Evolutionary conservation across 2,888 invertebrate genomes (phyloP), one percentile per base, ranked within the genome.

Genomic region (Thereva unica): DNA sequence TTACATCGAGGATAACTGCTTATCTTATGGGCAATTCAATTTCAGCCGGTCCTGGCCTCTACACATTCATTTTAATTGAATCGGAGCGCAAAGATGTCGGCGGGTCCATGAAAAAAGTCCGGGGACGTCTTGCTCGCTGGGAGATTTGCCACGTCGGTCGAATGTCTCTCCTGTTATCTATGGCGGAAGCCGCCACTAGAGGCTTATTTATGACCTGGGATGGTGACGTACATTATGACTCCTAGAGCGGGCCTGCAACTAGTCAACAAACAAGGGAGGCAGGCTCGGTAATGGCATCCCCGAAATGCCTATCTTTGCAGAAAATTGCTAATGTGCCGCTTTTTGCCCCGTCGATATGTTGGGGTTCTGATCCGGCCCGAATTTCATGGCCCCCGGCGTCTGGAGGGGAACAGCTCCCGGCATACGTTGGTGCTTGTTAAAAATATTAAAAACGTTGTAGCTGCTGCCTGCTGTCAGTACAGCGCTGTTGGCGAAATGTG

Each of bases 1-100:
- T 73, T 71, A 72, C 72, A 73, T 73, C 70, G 67, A 65, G 69
- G 61, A 63, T 65, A 69, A 67, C 67, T 55, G 67, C 65, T 67
- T 69, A 67, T 67, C 69, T 64, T 53, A 67, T 69, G 61, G 56
- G 50, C 69, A 67, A 69, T 69, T 69, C 69, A 69, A 69, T 69
- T 69, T 65, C 50, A 55, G 53, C 47, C 45, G 49, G 42, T 50
- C 40, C 40, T 65, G 65, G 55, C 55, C 59, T 50, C 54, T 54
- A 67, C 54, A 69, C 67, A 69, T 68, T 67, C 54, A 61, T 50
- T 69, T 65, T 67, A 69, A 69, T 69, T 69, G 69, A 67, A 69
- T 69, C 44, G 38, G 23, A 53, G 50, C 41, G 35, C 40, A 7
- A 41, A 4, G 34, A 44, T 10, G 55, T 42, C 55, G 23, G 23